A percentile compares a stretch with the other conserved stretches of the same genome.
Conservation (phyloP, 2,888 invertebrate species). For the Lithophane ornitopus region DNA sequence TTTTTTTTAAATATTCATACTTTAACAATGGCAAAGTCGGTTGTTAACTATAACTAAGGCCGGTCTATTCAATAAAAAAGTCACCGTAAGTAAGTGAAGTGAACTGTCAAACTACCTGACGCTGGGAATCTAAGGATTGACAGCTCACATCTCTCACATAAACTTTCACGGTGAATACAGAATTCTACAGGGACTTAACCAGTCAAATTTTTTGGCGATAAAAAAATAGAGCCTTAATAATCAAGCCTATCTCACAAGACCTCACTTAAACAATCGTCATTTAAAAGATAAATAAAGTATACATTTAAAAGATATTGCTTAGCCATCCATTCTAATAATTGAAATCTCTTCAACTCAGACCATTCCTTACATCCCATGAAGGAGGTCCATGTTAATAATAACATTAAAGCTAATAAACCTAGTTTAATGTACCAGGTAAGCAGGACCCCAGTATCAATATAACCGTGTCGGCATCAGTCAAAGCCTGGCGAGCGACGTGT, state of each 20-base stretch:
- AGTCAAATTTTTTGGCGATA: too few species aligned
- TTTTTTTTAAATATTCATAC: background rate
- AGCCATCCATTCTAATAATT: slow-evolving; percentile 18
- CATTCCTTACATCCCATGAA: background rate
- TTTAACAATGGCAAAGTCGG: background rate
- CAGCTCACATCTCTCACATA: too few species aligned
- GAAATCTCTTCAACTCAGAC: background rate
- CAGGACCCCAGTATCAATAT: slow-evolving; percentile 41
- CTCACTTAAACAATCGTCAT: background rate
- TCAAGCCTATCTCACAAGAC: background rate
- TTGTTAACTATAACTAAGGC: too few species aligned
- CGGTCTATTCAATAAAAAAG: too few species aligned
- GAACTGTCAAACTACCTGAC: too few species aligned
- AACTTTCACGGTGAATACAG: too few species aligned
- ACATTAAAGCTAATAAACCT: slow-evolving; percentile 22
- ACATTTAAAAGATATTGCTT: background rate
- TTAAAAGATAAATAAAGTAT: slow-evolving; percentile 1
- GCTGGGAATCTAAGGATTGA: too few species aligned
- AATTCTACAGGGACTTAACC: too few species aligned
- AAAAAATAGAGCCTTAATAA: too few species aligned
- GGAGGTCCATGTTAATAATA: slow-evolving; percentile 6
- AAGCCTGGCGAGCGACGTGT: slow-evolving; percentile 45
- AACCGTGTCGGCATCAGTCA: slow-evolving; percentile 52
- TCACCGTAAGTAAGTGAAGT: too few species aligned
- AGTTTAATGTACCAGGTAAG: slow-evolving; percentile 25